Conservation (phyloP, 2,113 vertebrate species). For the Trochalopteron elliotii region DNA sequence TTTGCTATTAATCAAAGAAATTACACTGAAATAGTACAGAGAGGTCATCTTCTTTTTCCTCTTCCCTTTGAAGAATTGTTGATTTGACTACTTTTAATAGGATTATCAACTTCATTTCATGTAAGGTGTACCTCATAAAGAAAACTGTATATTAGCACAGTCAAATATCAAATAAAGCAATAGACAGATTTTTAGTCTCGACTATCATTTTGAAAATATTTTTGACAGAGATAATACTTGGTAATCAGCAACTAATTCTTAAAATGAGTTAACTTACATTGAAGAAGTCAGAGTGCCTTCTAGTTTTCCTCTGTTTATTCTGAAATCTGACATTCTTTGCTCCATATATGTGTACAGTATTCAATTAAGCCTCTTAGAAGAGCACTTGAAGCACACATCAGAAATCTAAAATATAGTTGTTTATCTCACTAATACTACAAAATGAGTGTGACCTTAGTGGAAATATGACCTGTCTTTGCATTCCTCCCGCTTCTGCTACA, state of each 20-base stretch:
- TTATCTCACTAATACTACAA: not conserved
- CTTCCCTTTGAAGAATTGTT: not conserved
- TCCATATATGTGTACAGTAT: not conserved
- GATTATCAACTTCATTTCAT: not conserved
- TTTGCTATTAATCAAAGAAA: not conserved
- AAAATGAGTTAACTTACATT: not conserved
- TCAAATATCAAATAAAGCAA: not conserved
- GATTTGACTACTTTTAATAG: not conserved
- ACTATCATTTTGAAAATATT: not conserved
- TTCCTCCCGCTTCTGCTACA: not conserved
- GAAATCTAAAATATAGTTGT: not conserved
- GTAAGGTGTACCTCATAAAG: not conserved
- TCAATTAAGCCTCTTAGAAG: not conserved
- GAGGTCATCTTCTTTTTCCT: rapidly evolving
- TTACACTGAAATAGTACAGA: not conserved
- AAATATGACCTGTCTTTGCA: not conserved
- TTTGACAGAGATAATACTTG: not conserved
- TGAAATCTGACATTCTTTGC: not conserved
- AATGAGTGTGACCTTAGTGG: not conserved
- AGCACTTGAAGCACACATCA: not conserved
- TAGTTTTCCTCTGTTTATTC: not conserved
- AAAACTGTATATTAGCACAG: not conserved
- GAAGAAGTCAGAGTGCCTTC: not conserved
- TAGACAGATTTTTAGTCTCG: not conserved
- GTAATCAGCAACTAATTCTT: not conserved